A percentile compares a stretch with the other conserved stretches of the same genome.
Evolutionary conservation across 2,797 vertebrate genomes (phyloP).

Genomic region (Borostomias antarcticus): DNA sequence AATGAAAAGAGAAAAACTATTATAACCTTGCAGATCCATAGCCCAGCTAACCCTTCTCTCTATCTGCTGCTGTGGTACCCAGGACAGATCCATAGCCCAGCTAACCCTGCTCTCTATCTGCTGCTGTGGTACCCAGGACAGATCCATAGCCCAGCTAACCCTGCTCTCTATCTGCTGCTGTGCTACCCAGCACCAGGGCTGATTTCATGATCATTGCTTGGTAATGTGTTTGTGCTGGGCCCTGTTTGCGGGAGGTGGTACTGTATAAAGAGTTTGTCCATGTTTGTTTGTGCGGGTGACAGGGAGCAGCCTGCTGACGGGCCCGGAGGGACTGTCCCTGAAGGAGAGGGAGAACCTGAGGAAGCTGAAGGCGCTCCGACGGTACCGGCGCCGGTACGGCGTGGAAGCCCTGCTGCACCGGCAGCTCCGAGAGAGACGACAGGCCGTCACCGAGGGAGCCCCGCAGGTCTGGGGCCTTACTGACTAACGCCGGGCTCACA

Average conservation of each 20-base stretch:
- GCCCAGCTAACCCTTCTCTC: too few species aligned
- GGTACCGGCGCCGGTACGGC: constrained; percentile 93
- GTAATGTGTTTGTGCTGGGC: neutral
- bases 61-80: too few species aligned
- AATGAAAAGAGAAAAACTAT: too few species aligned
- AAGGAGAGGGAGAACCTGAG: constrained; percentile 93
- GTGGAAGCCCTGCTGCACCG: constrained; percentile 93
- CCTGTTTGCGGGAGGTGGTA: neutral
- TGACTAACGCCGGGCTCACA: too few species aligned
- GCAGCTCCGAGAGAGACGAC: constrained; percentile 89
- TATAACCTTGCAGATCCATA: too few species aligned
- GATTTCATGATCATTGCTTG: too few species aligned
- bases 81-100: too few species aligned
- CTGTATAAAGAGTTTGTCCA: neutral
- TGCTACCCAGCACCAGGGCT: too few species aligned
- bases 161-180: too few species aligned
- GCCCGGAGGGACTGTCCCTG: constrained; percentile 86
- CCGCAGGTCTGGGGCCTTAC: constrained; percentile 78
- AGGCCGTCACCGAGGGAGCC: constrained; percentile 85
- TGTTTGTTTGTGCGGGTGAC: constrained; percentile 21
- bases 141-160: too few species aligned
- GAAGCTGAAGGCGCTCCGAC: constrained; percentile 90
- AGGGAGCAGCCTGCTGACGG: constrained; percentile 92
- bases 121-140: too few species aligned
- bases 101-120: too few species aligned